Conservation (phyloP, 2,888 invertebrate genomes). For the Dione juno region DNA sequence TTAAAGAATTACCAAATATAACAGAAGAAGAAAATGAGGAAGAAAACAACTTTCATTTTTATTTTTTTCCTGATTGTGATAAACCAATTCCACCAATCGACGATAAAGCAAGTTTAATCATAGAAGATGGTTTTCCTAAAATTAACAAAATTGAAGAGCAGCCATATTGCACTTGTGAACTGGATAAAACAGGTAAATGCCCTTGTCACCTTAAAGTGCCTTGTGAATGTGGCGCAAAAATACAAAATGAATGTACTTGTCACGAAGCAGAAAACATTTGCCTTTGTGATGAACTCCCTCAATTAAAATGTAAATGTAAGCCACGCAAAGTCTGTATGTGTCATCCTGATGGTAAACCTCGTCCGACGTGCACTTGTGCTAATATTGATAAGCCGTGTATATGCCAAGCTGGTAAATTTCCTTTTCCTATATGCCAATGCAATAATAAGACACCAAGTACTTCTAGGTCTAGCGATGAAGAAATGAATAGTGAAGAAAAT, state of each 20-base stretch:
- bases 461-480: slow-evolving; percentile 51
- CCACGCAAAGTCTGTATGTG: slow-evolving; percentile 64
- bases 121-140: slow-evolving; percentile 69
- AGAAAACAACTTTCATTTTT: slow-evolving; percentile 71
- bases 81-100: slow-evolving; percentile 56
- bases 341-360: slow-evolving; percentile 58
- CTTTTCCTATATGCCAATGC: slow-evolving; percentile 64
- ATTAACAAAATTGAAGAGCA: slow-evolving; percentile 57
- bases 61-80: slow-evolving; percentile 74
- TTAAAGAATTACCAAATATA: slow-evolving; percentile 52
- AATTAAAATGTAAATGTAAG: slow-evolving; percentile 62
- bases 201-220: slow-evolving; percentile 63
- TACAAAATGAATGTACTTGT: slow-evolving; percentile 63
- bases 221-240: slow-evolving; percentile 69
- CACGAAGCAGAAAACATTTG: slow-evolving; percentile 60
- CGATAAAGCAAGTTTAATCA: slow-evolving; percentile 64
- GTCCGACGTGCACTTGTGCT: slow-evolving; percentile 63
- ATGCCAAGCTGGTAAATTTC: slow-evolving; percentile 62
- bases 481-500: slow-evolving; percentile 16
- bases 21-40: slow-evolving; percentile 57
- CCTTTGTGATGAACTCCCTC: slow-evolving; percentile 61
- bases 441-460: neutral
- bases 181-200: slow-evolving; percentile 62
- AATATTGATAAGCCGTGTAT: slow-evolving; percentile 68
- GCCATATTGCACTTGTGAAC: slow-evolving; percentile 60